phyloP scores from a whole-genome alignment of 2,888 invertebrate species.

The Ctena decussata region DNA sequence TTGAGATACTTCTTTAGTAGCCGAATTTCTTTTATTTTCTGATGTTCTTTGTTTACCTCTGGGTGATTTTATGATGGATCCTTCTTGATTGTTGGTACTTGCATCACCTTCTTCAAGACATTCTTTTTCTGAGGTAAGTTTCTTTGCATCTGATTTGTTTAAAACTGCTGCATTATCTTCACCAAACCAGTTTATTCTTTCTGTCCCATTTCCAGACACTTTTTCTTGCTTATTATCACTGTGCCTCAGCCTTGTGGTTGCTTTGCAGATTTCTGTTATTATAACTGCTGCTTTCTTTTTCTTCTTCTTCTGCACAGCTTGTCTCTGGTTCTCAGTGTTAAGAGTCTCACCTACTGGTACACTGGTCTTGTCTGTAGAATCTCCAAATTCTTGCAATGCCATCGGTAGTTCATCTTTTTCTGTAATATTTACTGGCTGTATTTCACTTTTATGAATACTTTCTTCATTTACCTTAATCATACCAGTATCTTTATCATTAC shows the following conservation, averaged over 20 bases:
- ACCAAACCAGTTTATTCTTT: background rate
- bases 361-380: too few relatives aligned
- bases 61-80: too few relatives aligned
- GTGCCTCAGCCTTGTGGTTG: conserved; percentile 31
- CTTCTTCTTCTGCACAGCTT: background rate
- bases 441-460: background rate
- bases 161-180: background rate
- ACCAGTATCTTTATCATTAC: background rate
- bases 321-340: background rate
- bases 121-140: background rate
- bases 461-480: background rate
- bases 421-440: background rate
- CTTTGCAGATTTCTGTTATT: background rate
- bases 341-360: too few relatives aligned
- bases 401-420: too few relatives aligned
- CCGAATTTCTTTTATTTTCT: background rate
- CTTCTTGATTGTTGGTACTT: too few relatives aligned
- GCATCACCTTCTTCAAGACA: too few relatives aligned
- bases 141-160: background rate
- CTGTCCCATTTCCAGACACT: background rate
- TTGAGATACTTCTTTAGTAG: background rate
- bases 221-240: background rate
- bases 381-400: too few relatives aligned
- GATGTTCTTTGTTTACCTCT: background rate
- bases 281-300: background rate